These are phyloP conservation scores for Caenorhabditis japonica DNA, from an alignment of 2,888 invertebrate species.

Conservation along the genomic window DNA sequence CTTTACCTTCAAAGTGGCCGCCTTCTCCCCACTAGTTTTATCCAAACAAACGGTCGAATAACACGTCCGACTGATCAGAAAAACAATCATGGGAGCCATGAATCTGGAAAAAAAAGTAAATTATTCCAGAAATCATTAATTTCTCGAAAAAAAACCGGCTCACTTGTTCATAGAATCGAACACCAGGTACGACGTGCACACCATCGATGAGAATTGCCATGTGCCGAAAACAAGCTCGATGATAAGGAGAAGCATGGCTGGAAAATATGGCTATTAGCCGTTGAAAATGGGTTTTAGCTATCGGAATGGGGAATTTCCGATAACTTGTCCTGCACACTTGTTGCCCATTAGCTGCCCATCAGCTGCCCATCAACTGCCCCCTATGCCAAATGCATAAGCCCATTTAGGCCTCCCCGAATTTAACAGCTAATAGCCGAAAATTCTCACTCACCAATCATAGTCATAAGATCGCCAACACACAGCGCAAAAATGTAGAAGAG, in stretches of 20 bases:
- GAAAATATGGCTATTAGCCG: too few relatives aligned
- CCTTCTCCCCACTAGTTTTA: slow-evolving; percentile 68
- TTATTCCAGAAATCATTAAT: not conserved
- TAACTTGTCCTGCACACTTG: too few relatives aligned
- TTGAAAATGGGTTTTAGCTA: too few relatives aligned
- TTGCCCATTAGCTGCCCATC: too few relatives aligned
- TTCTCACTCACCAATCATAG: slow-evolving; percentile 71
- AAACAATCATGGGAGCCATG: slow-evolving; percentile 75
- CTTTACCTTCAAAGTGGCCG: slow-evolving; percentile 74
- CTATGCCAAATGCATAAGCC: too few relatives aligned
- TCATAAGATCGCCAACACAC: slow-evolving; percentile 75
- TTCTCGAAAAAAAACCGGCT: slow-evolving; percentile 43
- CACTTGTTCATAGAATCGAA: slow-evolving; percentile 76
- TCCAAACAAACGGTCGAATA: slow-evolving; percentile 75
- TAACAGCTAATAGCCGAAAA: not conserved
- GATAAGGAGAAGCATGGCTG: slow-evolving; percentile 75
- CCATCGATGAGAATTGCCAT: slow-evolving; percentile 71
- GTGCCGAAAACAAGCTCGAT: slow-evolving; percentile 74
- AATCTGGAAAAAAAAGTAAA: slow-evolving; percentile 58
- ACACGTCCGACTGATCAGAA: slow-evolving; percentile 75
- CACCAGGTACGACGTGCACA: slow-evolving; percentile 72
- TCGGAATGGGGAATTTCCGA: too few relatives aligned
- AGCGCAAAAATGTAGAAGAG: slow-evolving; percentile 76
- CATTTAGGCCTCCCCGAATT: not conserved
- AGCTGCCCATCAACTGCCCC: too few relatives aligned